phyloP scores from a whole-genome alignment of 2,113 vertebrate species.

The Regulus satrapa region DNA sequence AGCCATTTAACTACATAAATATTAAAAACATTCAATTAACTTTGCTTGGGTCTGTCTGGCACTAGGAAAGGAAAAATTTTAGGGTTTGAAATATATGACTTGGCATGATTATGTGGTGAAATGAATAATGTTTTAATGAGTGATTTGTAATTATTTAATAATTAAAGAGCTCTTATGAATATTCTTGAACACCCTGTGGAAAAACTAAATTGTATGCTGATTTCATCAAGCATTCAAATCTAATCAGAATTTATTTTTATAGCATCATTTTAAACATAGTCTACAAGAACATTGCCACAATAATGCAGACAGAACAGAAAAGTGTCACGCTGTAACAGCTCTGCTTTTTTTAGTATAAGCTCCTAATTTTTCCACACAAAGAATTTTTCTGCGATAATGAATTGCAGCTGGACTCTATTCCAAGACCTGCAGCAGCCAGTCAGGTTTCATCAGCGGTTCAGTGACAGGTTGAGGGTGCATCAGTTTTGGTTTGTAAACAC shows the following conservation, averaged over 20 bases:
- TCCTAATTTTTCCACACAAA: background rate
- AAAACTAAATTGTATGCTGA: slow-evolving; percentile 48
- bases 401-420: background rate
- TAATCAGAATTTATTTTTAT: slow-evolving; percentile 48
- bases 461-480: background rate
- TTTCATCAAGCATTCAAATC: slow-evolving; percentile 58
- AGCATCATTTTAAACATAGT: background rate
- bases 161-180: slow-evolving; percentile 50
- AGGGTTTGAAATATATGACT: slow-evolving; percentile 29
- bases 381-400: background rate
- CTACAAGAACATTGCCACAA: background rate
- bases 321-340: background rate
- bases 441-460: background rate
- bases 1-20: slow-evolving; percentile 18
- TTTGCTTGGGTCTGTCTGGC: slow-evolving; percentile 19
- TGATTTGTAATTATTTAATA: slow-evolving; percentile 68
- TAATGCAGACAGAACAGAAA: background rate
- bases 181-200: slow-evolving; percentile 47
- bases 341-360: background rate
- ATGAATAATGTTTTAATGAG: slow-evolving; percentile 58
- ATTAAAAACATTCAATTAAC: slow-evolving; percentile 30
- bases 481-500: background rate
- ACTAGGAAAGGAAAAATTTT: slow-evolving; percentile 9
- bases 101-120: slow-evolving; percentile 35
- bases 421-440: background rate